Conservation (phyloP, 2,113 vertebrate genomes). For the Mirza zaza region DNA sequence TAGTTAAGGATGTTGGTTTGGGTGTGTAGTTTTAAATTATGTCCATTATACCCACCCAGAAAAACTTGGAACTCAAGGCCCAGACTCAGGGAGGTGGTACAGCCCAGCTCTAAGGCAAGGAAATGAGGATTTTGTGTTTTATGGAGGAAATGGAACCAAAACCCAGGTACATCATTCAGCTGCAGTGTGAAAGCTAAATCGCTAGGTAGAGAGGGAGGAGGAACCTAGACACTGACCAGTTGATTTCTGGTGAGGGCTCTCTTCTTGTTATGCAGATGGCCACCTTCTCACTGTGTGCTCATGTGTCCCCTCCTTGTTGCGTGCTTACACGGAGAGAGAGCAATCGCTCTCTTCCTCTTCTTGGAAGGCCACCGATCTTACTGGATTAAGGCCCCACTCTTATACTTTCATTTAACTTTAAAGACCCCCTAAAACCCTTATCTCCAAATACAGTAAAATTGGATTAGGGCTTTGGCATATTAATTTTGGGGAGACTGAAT, state of each 20-base stretch:
- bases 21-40: not conserved
- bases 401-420: not conserved
- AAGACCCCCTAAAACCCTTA: not conserved
- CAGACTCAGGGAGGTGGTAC: not conserved
- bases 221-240: not conserved
- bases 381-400: not conserved
- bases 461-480: not conserved
- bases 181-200: not conserved
- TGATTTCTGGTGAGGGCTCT: not conserved
- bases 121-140: not conserved
- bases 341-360: not conserved
- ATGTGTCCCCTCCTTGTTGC: not conserved
- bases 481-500: not conserved
- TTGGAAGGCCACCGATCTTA: not conserved
- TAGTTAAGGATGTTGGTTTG: constrained; percentile 29
- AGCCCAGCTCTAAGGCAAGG: not conserved
- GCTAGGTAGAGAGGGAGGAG: not conserved
- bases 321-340: not conserved
- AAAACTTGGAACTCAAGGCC: not conserved
- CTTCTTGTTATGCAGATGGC: not conserved
- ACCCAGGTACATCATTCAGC: not conserved
- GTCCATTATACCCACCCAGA: not conserved
- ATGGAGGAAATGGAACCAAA: not conserved
- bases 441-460: not conserved
- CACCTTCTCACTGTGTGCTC: not conserved